phyloP scores from a whole-genome alignment of 2,797 vertebrate species.

The Oreonectes daqikongensis region DNA sequence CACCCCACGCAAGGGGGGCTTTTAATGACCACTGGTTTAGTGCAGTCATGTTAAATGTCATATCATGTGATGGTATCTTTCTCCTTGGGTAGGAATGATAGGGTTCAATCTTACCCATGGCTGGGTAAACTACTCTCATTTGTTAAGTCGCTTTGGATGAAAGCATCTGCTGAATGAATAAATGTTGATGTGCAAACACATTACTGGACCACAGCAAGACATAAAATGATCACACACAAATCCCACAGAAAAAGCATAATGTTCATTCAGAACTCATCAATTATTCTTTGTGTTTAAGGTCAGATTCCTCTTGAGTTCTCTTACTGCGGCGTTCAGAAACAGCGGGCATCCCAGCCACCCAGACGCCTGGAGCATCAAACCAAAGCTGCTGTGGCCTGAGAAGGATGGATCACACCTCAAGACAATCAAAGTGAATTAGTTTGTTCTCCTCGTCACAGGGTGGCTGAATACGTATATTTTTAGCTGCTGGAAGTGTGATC shows the following conservation, averaged over 20 bases:
- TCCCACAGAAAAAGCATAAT: neutral
- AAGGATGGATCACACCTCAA: constrained; percentile 23
- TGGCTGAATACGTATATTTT: constrained; percentile 65
- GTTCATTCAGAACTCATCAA: neutral
- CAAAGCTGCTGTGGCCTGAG: constrained; percentile 14
- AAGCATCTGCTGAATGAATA: too few species aligned
- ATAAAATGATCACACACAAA: neutral
- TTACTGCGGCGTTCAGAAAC: neutral
- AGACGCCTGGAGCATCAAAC: neutral
- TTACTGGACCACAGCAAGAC: neutral
- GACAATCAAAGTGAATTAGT: constrained; percentile 64
- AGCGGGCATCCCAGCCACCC: constrained; percentile 11
- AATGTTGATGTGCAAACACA: neutral
- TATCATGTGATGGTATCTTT: too few species aligned
- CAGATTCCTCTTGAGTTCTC: neutral
- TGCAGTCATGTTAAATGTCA: too few species aligned
- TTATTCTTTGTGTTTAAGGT: neutral
- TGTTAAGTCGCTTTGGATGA: too few species aligned
- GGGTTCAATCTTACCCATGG: too few species aligned
- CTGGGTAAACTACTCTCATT: too few species aligned
- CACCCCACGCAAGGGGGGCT: too few species aligned
- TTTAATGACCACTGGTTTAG: too few species aligned
- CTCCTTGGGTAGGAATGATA: too few species aligned
- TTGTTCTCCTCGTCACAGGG: constrained; percentile 52
- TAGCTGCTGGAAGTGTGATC: constrained; percentile 66